These are phyloP conservation scores for Sebastiscus tertius DNA, from an alignment of 2,797 vertebrate genomes.

Conservation along the genomic window DNA sequence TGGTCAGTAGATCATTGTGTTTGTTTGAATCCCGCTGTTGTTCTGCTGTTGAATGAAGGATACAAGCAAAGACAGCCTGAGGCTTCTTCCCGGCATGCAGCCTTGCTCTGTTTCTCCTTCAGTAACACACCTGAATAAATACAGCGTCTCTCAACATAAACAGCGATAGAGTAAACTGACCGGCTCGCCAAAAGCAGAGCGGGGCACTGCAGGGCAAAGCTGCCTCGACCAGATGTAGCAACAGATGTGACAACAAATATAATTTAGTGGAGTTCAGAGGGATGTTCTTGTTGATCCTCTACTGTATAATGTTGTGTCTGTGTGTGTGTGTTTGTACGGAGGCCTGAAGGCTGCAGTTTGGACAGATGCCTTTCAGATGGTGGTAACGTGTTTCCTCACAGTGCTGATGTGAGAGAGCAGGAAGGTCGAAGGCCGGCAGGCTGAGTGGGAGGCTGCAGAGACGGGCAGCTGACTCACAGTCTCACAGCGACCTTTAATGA, in stretches of 20 bases:
- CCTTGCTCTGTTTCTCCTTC: conserved; percentile 32
- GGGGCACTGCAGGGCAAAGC: conserved; percentile 11
- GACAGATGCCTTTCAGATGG: conserved; percentile 91
- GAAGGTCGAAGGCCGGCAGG: conserved; percentile 71
- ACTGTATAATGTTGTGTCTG: conserved; percentile 16
- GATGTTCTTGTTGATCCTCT: conserved; percentile 57
- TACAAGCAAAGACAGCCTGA: conserved; percentile 30
- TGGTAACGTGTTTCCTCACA: conserved; percentile 86
- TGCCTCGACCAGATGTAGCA: conserved; percentile 59
- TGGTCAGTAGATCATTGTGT: not conserved
- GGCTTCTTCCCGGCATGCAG: conserved; percentile 26
- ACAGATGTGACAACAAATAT: conserved; percentile 58
- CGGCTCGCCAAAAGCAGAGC: conserved; percentile 10
- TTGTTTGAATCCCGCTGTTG: conserved; percentile 33
- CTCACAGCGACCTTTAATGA: conserved; percentile 80
- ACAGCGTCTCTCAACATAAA: conserved; percentile 51
- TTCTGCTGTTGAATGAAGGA: conserved; percentile 79
- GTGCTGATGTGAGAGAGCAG: conserved; percentile 84
- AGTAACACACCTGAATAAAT: conserved; percentile 72
- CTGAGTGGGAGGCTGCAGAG: conserved; percentile 79
- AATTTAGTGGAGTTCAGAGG: conserved; percentile 21
- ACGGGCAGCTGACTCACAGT: conserved; percentile 82
- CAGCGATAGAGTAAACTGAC: conserved; percentile 46
- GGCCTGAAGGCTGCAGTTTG: conserved; percentile 89
- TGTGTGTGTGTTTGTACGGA: conserved; percentile 65